A percentile compares a stretch with the other conserved stretches of the same genome.
Conservation (phyloP, 2,113 vertebrate species). For the Ophiodon elongatus region DNA sequence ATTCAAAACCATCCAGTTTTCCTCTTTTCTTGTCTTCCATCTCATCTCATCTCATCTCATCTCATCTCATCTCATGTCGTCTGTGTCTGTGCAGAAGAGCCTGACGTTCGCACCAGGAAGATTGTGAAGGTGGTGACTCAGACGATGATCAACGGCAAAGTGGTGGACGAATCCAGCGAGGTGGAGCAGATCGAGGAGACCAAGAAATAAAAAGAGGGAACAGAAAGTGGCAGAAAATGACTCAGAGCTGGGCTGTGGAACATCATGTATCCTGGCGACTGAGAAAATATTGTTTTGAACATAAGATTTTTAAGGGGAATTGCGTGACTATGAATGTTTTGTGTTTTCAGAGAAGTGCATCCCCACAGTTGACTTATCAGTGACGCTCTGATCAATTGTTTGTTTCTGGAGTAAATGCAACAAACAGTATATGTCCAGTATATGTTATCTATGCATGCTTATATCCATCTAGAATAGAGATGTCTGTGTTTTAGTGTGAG, state of each 20-base stretch:
- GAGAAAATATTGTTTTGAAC: background rate
- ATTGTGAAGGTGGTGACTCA: slow-evolving; percentile 88
- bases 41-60: background rate
- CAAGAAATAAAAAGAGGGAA: slow-evolving; percentile 72
- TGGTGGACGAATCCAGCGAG: slow-evolving; percentile 87
- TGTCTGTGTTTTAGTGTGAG: slow-evolving; percentile 13
- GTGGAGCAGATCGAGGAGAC: slow-evolving; percentile 86
- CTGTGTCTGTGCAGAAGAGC: slow-evolving; percentile 77
- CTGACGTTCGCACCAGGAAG: slow-evolving; percentile 85
- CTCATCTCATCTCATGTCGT: background rate
- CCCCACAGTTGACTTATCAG: slow-evolving; percentile 13
- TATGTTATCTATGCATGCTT: slow-evolving; percentile 51
- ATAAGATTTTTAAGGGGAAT: background rate
- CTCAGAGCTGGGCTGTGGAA: background rate
- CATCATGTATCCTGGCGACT: background rate
- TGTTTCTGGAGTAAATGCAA: slow-evolving; percentile 8
- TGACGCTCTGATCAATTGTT: background rate
- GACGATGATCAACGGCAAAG: slow-evolving; percentile 87
- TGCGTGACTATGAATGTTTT: slow-evolving; percentile 16
- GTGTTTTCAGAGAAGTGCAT: slow-evolving; percentile 32
- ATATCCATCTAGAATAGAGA: slow-evolving; percentile 22
- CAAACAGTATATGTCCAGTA: slow-evolving; percentile 5
- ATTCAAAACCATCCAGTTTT: background rate
- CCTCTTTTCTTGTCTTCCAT: background rate
- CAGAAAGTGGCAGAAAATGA: background rate